Base-by-base conservation (phyloP, 2,113 vertebrate species). In the Agapornis roseicollis region DNA sequence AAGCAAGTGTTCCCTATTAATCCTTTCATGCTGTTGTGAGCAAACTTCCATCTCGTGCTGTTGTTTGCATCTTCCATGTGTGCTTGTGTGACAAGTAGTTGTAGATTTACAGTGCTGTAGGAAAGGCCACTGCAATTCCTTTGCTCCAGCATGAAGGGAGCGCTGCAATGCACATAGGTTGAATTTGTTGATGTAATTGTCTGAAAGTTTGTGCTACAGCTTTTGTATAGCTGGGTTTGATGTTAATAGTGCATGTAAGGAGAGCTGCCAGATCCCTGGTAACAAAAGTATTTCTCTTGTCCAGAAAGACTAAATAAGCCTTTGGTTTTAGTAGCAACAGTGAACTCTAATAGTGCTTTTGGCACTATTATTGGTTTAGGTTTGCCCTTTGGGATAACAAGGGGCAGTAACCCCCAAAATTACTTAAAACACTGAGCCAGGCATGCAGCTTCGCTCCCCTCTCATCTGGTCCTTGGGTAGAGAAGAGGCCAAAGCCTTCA, bases 101-200 rank as follows among this genome's bases (percentile, higher is more conserved):
- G 37, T 6, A 13, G 12, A 49, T 23, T 31, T 39, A 7, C 55
- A 12, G 55, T 16, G 7, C 37, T 19, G 56, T 2, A 2, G 61
- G 23, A 46, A 35, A 46, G 22, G 50, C 8, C 6, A 0, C 22
- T 10, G 27, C 42, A 35, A 35, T 29, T 31, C 39, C n/a, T 29
- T 49, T 1, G 27, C 74, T 52, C 29, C 39, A 23, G 53, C 1
- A 0, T 11, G 58, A 56, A 61, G 18, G 35, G 42, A 83, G 29
- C 1, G 1, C 52, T 52, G 44, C 42, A 13, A 7, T 3, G 2
- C 0, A 1, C 7, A 12, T 1, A 33, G 37, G 7, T 17, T 68
- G 64, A 13, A 52, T 33, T 56, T 5, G 2, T 14, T 11, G 10
- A 37, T 13, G n/a, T 64, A 6, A 9, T 35, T 33, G 17, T 70